Base-by-base conservation (phyloP, 2,113 vertebrate species). In the Ctenodactylus gundi region DNA sequence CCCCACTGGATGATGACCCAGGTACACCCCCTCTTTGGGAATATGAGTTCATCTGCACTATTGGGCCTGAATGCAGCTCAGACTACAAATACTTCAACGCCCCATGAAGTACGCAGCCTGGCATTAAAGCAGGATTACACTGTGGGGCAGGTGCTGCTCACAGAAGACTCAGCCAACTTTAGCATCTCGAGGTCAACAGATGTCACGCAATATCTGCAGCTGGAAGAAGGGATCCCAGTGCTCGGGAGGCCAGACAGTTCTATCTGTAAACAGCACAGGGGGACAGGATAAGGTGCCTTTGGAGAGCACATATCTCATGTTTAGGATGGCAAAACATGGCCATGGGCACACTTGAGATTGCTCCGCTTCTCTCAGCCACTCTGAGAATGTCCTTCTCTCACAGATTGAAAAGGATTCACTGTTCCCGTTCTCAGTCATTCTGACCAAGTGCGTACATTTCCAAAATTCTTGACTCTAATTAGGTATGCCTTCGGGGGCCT, bases 71-170 rank as follows among this genome's bases (percentile, higher is more conserved):
- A 6, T 0, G 2, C 0, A 1, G 44, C 46, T 57, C 31, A 7
- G 53, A 4, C 18, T 11, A 18, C 75, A 20, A 4, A 21, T 29
- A 53, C 10, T 49, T 62, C 29, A 0, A 20, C 12, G 6, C 12
- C 41, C 44, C 0, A 4, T 18, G 0, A n/a, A 17, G 18, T 13
- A 3, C 8, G 6, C 2, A 51, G 58, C 64, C 83, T 13, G 1
- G 25, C 0, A 2, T 3, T 41, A 1, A 1, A 8, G 41, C 7
- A 13, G 13, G 51, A 23, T 2, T 3, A 2, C 25, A 0, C 39
- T 0, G 0, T 3, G 1, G 84, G 53, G 46, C 7, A 0, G 23
- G 39, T 1, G 6, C 57, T n/a, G 51, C n/a, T 65, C 51, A 9
- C 67, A 77, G 44, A 58, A 44, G 27, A 49, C 0, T 0, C 29